Evolutionary conservation across 2,888 invertebrate genomes (phyloP), one percentile per base, ranked within the genome.

Genomic region (Lycaena phlaeas): DNA sequence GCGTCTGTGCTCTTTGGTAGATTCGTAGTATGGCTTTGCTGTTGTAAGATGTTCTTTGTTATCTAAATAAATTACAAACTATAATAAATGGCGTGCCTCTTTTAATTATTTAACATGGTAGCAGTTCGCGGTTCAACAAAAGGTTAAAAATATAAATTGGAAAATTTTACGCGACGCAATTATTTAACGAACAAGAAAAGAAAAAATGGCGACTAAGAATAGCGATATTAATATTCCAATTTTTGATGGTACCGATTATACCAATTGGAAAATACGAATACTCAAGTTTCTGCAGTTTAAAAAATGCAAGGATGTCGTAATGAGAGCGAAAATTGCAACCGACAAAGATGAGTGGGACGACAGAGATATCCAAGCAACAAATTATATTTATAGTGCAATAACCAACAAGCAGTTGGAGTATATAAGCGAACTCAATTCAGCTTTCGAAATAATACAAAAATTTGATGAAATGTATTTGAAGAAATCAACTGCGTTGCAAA

Each of bases 381-480:
- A 50, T 18, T 48, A 48, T 12, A 53, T 51, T 11, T 49, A 49
- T n/a, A 29, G 50, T 25, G 41, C 52, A 1, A 52, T 55, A 6
- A 29, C 49, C 0, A 51, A 55, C 38, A 50, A 38, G 14, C 53
- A 53, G 14, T 36, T 53, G 9, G 53, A 52, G 44, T 53, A 51
- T 14, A 29, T 51, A 17, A 22, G 45, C 26, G 45, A 51, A 15
- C 14, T 43, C 0, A 29, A 46, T 7, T 7, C 48, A 2, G 39
- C 50, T 0, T 49, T 45, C 27, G 41, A 49, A 37, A 53, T 49
- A 10, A 43, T 46, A 0, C 1, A 44, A 12, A 53, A 52, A 15
- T 52, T 52, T 36, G 50, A 55, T 11, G 41, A 50, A 10, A 53
- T 56, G 51, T 54, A 52, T 15, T 6, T 51, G 9, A 51, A 45